Evolutionary conservation across 2,888 invertebrate species (phyloP).

Genomic region (Erebia palarica): DNA sequence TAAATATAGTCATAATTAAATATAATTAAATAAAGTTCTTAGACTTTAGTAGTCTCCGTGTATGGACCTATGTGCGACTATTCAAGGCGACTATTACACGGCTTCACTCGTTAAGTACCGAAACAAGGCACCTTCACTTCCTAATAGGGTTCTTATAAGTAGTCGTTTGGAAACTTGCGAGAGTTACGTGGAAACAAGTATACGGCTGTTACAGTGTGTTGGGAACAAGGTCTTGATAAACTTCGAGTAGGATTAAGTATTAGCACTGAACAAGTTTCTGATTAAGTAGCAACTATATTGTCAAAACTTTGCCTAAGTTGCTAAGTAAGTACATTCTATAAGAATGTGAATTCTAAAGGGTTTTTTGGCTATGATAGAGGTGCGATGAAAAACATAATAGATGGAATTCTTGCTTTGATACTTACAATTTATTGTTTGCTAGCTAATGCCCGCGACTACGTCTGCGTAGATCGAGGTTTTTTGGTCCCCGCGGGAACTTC

Average conservation of each 20-base stretch:
- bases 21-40: no score
- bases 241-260: constrained; percentile 22
- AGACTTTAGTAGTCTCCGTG: no score
- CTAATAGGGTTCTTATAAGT: constrained; percentile 12
- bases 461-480: neutral
- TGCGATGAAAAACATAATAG: neutral
- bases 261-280: constrained; percentile 23
- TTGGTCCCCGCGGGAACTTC: neutral
- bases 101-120: constrained; percentile 3
- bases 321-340: constrained; percentile 13
- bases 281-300: constrained; percentile 22
- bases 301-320: constrained; percentile 8
- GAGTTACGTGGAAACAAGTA: constrained; percentile 13
- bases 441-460: neutral
- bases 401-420: no score
- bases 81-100: neutral
- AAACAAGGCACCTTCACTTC: neutral
- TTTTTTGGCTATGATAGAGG: neutral
- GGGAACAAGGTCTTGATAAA: constrained; percentile 21
- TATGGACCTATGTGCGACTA: no score
- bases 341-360: neutral
- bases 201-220: constrained; percentile 14
- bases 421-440: neutral
- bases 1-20: no score
- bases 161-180: constrained; percentile 17